Evolutionary conservation across 2,113 vertebrate species (phyloP), one percentile per base, ranked within the genome.

Genomic region (Rhea pennata): DNA sequence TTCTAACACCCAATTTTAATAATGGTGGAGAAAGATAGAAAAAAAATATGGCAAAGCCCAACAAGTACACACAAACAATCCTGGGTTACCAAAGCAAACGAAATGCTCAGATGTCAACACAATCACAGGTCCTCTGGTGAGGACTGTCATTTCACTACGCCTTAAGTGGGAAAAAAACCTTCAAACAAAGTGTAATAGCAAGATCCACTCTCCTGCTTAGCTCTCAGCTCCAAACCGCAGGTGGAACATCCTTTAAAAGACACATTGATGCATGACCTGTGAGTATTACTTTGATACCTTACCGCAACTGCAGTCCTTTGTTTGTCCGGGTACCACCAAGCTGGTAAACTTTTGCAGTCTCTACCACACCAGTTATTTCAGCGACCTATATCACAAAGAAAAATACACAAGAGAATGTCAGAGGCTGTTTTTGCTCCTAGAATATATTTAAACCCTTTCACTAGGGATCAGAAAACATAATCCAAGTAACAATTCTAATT

Each of bases 341-440:
- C 90, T 99, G 99, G 97, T 99, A 99, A 96, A 99, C 98, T 80
- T 99, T 99, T 12, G 99, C 99, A 0, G 99, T 99, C 97, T 99
- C 99, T 61, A 99, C 99, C 75, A 99, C 99, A 73, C 99, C 99
- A 15, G 99, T 99, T 92, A 99, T 99, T 98, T 99, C 99, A 91
- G 99, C 99, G 72, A 99, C 99, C 99, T 99, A 15, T 48, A 96
- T 5, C 91, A 96, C 69, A 88, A 73, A 67, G 40, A 85, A 85
- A 93, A 94, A 95, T 12, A 51, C 9, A 29, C 6, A 40, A 67
- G 13, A 90, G 44, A 33, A 92, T 46, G 11, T 22, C 65, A 88
- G 13, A 64, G 36, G 1, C 3, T 0, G 0, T 0, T 7, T 75
- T 42, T 27, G 21, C 51, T 82, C 36, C 44, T 62, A 12, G 19